Conservation (phyloP, 2,888 invertebrate species). For the Augiades crinisus region DNA sequence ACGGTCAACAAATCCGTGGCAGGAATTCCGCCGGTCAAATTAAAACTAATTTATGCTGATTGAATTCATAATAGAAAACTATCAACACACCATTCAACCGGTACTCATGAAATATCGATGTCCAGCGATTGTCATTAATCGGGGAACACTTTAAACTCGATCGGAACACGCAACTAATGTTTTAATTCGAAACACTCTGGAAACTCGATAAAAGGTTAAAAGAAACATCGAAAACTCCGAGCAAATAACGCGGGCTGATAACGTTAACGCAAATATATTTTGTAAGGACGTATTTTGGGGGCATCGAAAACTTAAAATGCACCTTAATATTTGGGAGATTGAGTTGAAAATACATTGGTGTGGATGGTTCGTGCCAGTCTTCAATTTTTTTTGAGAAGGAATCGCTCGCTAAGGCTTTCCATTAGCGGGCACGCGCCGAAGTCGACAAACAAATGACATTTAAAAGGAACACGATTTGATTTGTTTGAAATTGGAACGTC, state of each 20-base stretch:
- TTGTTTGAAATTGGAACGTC: slow-evolving; percentile 68
- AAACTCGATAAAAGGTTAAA: slow-evolving; percentile 66
- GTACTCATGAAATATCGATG: slow-evolving; percentile 45
- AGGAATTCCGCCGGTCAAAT: slow-evolving; percentile 63
- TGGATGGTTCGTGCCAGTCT: slow-evolving; percentile 50
- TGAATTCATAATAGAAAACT: slow-evolving; percentile 77
- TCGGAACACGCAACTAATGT: slow-evolving; percentile 66
- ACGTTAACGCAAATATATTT: slow-evolving; percentile 53
- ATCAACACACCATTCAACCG: slow-evolving; percentile 58
- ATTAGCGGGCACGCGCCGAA: slow-evolving; percentile 76
- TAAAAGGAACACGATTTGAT: slow-evolving; percentile 70
- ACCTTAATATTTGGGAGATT: slow-evolving; percentile 33
- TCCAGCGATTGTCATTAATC: slow-evolving; percentile 43
- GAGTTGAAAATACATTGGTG: slow-evolving; percentile 29
- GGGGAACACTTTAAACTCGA: slow-evolving; percentile 62
- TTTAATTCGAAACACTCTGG: slow-evolving; percentile 67
- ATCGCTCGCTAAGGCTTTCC: slow-evolving; percentile 67
- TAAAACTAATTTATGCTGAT: slow-evolving; percentile 78
- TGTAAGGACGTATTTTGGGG: slow-evolving; percentile 40
- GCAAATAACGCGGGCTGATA: slow-evolving; percentile 70
- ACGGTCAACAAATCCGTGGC: slow-evolving; percentile 50
- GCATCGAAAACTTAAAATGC: slow-evolving; percentile 33
- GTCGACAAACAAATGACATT: slow-evolving; percentile 73
- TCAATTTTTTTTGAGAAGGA: slow-evolving; percentile 57
- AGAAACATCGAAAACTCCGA: slow-evolving; percentile 63